A percentile compares a stretch with the other conserved stretches of the same genome.
These are phyloP conservation scores for Leptodactylus fuscus DNA, from an alignment of 2,113 vertebrate species.

Conservation along the genomic window DNA sequence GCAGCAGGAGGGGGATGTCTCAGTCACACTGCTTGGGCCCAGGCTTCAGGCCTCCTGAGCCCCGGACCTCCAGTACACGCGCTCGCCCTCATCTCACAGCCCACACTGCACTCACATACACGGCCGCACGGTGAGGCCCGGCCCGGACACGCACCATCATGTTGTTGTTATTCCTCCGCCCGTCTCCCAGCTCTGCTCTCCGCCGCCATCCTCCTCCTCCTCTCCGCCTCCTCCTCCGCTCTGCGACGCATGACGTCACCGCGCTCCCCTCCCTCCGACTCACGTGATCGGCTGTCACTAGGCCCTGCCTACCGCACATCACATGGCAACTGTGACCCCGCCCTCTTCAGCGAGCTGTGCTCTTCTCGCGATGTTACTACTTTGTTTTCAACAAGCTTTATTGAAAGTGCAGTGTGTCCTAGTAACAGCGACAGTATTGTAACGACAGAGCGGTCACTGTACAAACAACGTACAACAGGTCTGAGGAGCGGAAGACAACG, in stretches of 20 bases:
- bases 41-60: too few relatives aligned
- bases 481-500: too few relatives aligned
- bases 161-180: conserved; percentile 16
- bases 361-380: neutral
- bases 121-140: neutral
- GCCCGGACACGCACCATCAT: conserved; percentile 9
- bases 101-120: neutral
- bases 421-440: too few relatives aligned
- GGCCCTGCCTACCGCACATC: conserved; percentile 53
- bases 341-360: conserved; percentile 3
- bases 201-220: conserved; percentile 59
- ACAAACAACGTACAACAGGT: too few relatives aligned
- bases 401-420: too few relatives aligned
- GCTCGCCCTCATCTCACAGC: neutral
- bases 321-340: neutral
- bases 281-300: conserved; percentile 67
- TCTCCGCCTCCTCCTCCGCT: conserved; percentile 63
- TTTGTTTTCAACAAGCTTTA: conserved; percentile 32
- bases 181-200: conserved; percentile 28
- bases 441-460: too few relatives aligned
- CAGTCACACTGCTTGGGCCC: too few relatives aligned
- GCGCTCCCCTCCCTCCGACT: conserved; percentile 54
- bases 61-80: too few relatives aligned
- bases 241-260: conserved; percentile 58
- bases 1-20: too few relatives aligned